phyloP scores from a whole-genome alignment of 23 tunicate species.

The Ciona savignyi region DNA sequence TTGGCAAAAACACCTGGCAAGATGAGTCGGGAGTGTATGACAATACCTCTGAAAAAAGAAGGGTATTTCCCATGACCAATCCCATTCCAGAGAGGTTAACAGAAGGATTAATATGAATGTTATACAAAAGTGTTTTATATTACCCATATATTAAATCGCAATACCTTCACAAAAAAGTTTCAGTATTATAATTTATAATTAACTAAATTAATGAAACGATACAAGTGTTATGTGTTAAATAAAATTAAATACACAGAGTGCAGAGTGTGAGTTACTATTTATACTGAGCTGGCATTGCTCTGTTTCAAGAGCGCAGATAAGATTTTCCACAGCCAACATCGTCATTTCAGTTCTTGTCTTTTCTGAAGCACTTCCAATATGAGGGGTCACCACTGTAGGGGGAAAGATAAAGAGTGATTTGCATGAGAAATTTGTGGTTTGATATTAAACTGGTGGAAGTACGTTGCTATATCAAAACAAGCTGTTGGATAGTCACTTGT shows the following conservation, averaged over 20 bases:
- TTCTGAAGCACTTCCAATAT: conserved; percentile 71
- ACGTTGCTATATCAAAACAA: no score
- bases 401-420: neutral
- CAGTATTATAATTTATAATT: no score
- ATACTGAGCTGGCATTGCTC: conserved; percentile 55
- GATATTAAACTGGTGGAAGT: no score
- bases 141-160: no score
- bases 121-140: neutral
- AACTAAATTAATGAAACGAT: neutral
- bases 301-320: conserved; percentile 38
- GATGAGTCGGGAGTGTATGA: conserved; percentile 79
- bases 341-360: conserved; percentile 69
- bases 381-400: conserved; percentile 70
- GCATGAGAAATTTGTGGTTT: no score
- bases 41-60: conserved; percentile 39
- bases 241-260: neutral
- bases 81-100: conserved; percentile 63
- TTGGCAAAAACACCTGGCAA: conserved; percentile 54
- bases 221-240: neutral
- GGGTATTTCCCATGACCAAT: conserved; percentile 40
- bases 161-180: no score
- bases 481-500: no score
- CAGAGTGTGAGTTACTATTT: conserved; percentile 5
- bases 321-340: conserved; percentile 69
- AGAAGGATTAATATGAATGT: conserved; percentile 11